These are phyloP conservation scores for Suncus etruscus DNA, from an alignment of 2,113 vertebrate genomes.

Conservation along the genomic window DNA sequence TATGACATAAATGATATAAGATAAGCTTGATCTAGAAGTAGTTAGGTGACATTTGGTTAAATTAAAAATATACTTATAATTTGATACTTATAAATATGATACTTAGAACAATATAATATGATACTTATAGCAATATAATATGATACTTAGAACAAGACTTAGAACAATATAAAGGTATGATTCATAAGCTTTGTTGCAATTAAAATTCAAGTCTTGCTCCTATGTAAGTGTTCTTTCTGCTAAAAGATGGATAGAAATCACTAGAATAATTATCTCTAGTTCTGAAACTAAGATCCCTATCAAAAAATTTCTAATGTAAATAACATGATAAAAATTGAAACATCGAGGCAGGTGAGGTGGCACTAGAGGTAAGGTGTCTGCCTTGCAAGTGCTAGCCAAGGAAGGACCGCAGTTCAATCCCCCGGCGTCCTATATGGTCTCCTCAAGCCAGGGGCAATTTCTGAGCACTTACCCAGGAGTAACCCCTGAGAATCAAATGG, in stretches of 20 bases:
- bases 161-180: neutral
- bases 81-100: no score
- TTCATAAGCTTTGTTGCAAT: neutral
- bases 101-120: no score
- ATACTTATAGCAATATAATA: no score
- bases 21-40: neutral
- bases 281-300: neutral
- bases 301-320: neutral
- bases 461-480: no score
- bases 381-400: no score
- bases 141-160: neutral
- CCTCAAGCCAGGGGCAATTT: no score
- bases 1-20: neutral
- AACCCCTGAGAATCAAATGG: no score
- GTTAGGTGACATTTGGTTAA: neutral
- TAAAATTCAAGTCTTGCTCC: neutral
- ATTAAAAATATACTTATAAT: neutral
- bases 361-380: no score
- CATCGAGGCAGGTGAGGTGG: no score
- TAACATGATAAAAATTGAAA: neutral
- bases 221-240: neutral
- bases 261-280: neutral
- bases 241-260: neutral
- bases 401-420: no score
- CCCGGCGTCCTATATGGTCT: no score